phyloP scores from a whole-genome alignment of 2,888 invertebrate genomes.

The Phlogophora meticulosa region DNA sequence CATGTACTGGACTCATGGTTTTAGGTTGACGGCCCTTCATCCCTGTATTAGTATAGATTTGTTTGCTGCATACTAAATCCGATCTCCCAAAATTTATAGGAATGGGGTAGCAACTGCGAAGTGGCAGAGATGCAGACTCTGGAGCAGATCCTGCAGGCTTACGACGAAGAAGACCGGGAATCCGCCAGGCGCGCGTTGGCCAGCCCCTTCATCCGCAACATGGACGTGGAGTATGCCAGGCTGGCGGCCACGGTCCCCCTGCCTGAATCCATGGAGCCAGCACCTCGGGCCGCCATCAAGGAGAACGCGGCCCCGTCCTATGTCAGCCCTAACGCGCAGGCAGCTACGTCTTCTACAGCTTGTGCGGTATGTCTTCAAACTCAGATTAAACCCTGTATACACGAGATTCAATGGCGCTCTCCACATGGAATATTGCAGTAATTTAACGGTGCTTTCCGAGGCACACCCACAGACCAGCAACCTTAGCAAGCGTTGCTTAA shows the following conservation, averaged over 20 bases:
- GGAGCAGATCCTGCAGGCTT: slow-evolving; percentile 94
- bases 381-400: no score
- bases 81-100: slow-evolving; percentile 72
- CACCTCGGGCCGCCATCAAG: slow-evolving; percentile 91
- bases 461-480: no score
- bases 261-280: slow-evolving; percentile 81
- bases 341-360: no score
- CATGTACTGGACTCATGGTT: no score
- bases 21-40: no score
- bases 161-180: slow-evolving; percentile 96
- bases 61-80: neutral
- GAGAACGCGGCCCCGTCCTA: slow-evolving; percentile 94
- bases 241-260: slow-evolving; percentile 78
- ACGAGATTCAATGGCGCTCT: no score
- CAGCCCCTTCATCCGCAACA: slow-evolving; percentile 96
- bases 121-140: slow-evolving; percentile 95
- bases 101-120: slow-evolving; percentile 97
- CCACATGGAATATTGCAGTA: no score
- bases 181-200: slow-evolving; percentile 94
- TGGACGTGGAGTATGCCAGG: slow-evolving; percentile 97
- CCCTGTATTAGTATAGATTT: no score
- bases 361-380: slow-evolving; percentile 47
- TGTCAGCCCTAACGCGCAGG: slow-evolving; percentile 75
- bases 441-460: no score
- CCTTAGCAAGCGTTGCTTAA: no score